Base-by-base conservation (phyloP, 2,888 invertebrate species). In the Hoplodrina ambigua region DNA sequence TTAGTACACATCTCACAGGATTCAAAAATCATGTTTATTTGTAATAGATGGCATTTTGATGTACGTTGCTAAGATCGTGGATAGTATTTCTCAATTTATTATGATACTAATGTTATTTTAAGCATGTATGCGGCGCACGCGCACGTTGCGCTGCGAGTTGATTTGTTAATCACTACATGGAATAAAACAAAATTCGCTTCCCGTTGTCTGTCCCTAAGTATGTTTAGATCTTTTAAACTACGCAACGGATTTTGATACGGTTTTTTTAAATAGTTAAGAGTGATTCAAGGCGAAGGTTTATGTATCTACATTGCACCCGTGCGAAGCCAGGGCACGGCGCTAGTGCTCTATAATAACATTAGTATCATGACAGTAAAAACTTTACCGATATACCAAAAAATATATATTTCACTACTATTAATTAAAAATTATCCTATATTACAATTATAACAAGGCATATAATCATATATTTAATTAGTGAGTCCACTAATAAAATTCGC, bases 391-490 rank as follows among this genome's bases (percentile, higher is more conserved):
- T 79, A 80, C 75, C 80, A 80, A 82, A 82, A 82, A 82, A 79
- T 82, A 81, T 81, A 80, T 82, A 81, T 59, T 72, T 72, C 25
- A 50, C 64, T 69, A 79, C 56, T 49, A 69, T 55, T 74, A 75
- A 69, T 72, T 72, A 69, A 65, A 25, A 46, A 54, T 72, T 62
- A 79, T 60, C 50, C 72, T 79, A 79, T 59, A 75, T 73, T 72
- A 76, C 60, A 67, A 53, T 57, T 68, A 78, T 82, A 81, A 79
- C 80, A 79, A 74, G 80, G 79, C 82, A 72, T 78, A 72, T 68
- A 66, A 74, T 76, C 41, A 41, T 63, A 76, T 73, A 63, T 72
- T 79, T 44, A 65, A 55, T 78, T 64, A 78, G 59, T 59, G 64
- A 13, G 53, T 66, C 50, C 78, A 72, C 67, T 59, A 78, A 65